Percentiles rank a stretch among this genome's conserved stretches.
Conservation (phyloP, 1,140 invertebrate genomes). For the Stegodyphus dumicola region DNA sequence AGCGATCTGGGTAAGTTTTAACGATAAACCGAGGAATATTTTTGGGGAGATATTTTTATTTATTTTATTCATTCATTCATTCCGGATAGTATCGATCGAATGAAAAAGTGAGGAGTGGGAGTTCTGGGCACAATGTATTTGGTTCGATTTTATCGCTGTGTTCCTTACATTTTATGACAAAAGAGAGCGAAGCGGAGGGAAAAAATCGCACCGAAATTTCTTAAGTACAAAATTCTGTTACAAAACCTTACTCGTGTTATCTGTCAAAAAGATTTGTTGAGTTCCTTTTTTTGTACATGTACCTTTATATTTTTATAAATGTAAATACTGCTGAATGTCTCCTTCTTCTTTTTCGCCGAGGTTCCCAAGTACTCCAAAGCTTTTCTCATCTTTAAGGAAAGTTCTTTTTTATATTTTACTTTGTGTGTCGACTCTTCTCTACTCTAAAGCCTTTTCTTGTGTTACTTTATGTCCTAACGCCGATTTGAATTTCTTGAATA, state of each 20-base stretch:
- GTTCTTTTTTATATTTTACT: no score
- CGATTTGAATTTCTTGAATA: no score
- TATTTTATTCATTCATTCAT: conserved; percentile 35
- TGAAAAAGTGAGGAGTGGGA: not conserved
- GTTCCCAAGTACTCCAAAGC: no score
- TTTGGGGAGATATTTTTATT: not conserved
- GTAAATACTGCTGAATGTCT: no score
- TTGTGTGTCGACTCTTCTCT: no score
- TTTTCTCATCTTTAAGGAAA: no score
- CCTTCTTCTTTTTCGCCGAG: no score
- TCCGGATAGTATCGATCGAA: conserved; percentile 22
- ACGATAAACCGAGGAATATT: conserved; percentile 20
- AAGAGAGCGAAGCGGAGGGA: not conserved
- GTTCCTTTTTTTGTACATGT: conserved; percentile 4
- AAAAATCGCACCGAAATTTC: conserved; percentile 28
- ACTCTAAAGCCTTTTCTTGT: no score
- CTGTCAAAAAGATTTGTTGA: conserved; percentile 51
- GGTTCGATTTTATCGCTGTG: conserved; percentile 49
- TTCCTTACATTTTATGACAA: conserved; percentile 47
- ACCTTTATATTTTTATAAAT: no score
- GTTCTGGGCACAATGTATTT: conserved; percentile 6
- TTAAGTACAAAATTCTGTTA: conserved; percentile 49
- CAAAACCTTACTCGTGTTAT: conserved; percentile 33
- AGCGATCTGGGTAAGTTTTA: conserved; percentile 35
- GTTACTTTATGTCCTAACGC: no score